Evolutionary conservation across 2,113 vertebrate species (phyloP).

Genomic region (Catagonus wagneri): DNA sequence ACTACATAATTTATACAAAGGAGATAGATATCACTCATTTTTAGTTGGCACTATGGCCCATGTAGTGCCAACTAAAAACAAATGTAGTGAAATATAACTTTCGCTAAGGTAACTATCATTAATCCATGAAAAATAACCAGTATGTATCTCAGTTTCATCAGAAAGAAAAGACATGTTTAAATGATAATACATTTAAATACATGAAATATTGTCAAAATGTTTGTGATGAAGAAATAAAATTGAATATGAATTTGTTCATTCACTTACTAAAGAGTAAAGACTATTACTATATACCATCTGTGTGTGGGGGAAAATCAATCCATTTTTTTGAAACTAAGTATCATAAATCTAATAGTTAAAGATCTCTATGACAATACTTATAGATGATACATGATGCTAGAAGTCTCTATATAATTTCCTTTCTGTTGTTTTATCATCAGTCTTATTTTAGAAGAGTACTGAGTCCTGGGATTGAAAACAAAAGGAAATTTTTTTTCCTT

Average conservation of each 20-base stretch:
- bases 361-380: neutral
- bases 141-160: neutral
- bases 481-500: neutral
- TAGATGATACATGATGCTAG: neutral
- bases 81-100: neutral
- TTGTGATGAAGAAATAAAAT: neutral
- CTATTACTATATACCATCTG: neutral
- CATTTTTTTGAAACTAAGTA: neutral
- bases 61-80: neutral
- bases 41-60: neutral
- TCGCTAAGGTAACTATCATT: neutral
- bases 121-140: neutral
- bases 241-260: neutral
- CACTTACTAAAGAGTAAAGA: neutral
- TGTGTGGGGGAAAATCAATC: neutral
- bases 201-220: neutral
- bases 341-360: neutral
- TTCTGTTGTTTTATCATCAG: neutral
- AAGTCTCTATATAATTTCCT: neutral
- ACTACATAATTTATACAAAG: neutral
- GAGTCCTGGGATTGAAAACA: neutral
- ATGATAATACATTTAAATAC: neutral
- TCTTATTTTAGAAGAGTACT: constrained; percentile 24
- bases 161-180: constrained; percentile 17
- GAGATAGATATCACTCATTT: neutral